A percentile compares a stretch with the other conserved stretches of the same genome.
These are phyloP conservation scores for Trichacis sp. DNA, from an alignment of 2,888 invertebrate genomes.

Conservation along the genomic window DNA sequence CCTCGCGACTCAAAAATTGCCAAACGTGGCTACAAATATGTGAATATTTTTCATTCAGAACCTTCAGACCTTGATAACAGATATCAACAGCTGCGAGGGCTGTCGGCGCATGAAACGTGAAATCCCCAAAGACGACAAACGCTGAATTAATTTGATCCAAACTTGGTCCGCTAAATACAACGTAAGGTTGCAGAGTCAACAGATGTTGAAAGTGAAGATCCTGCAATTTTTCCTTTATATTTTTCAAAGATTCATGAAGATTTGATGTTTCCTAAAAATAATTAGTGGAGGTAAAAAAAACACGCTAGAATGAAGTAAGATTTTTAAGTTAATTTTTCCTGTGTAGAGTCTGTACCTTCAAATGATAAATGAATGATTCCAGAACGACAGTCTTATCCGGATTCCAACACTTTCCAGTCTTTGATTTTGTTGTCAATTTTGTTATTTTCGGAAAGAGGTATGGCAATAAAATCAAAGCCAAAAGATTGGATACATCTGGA, in stretches of 20 bases:
- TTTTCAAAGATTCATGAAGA: constrained; percentile 8
- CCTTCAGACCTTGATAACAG: constrained; percentile 31
- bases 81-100: constrained; percentile 23
- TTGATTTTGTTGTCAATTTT: constrained; percentile 16
- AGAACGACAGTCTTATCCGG: constrained; percentile 17
- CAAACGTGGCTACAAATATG: constrained; percentile 25
- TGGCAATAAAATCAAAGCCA: constrained; percentile 19
- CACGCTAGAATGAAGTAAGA: no score
- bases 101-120: constrained; percentile 23
- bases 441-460: constrained; percentile 18
- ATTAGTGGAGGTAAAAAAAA: no score
- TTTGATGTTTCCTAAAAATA: constrained; percentile 24
- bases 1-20: constrained; percentile 27
- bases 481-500: no score
- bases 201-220: constrained; percentile 18
- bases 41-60: constrained; percentile 16
- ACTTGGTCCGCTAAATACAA: constrained; percentile 28
- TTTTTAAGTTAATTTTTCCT: no score
- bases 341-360: no score
- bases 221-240: constrained; percentile 5
- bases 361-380: constrained; percentile 24
- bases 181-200: constrained; percentile 22
- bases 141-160: constrained; percentile 19
- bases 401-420: constrained; percentile 18
- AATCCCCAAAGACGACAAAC: constrained; percentile 18